Base-by-base conservation (phyloP, 2,797 vertebrate genomes). In the Rhynchonycteris naso region DNA sequence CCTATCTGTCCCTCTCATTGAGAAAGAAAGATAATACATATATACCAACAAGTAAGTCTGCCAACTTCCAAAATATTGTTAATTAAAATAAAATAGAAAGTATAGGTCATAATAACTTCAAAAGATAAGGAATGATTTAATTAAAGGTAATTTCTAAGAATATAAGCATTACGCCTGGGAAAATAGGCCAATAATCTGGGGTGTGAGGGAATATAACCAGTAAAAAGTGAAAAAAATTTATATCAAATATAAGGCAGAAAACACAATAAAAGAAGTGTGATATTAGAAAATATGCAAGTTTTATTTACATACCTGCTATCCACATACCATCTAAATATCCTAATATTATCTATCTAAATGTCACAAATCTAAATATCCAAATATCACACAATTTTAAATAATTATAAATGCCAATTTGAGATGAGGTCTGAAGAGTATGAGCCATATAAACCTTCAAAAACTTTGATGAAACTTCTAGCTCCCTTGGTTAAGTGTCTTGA, bases 321-420 rank as follows among this genome's bases (percentile, higher is more conserved):
- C 78, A 93, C 7, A 28, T 68, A 61, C 65, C 66, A 56, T 71
- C 11, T 47, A 83, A 87, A 93, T 91, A 61, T 71, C 11, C 43
- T 83, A 90, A 91, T 91, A 68, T 10, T 47, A 85, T 92, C 56
- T 86, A 74, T 54, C 56, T 43, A 88, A 95, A 84, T 92, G 47
- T 78, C 84, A 93, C 59, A 89, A n/a, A 83, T 75, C 65, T 93
- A 95, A 94, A 84, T 90, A 85, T 93, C 68, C 78, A 96, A 97
- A 90, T 83, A 75, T 24, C 72, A 82, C 7, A 94, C 66, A 84
- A 63, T 35, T 79, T 90, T 85, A 85, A 91, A 52, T 69, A 79
- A 2, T 28, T n/a, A 83, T 72, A 88, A 82, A 93, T 75, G 63
- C 22, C 26, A 33, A 2, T 35, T 89, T 89, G 58, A 69, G 50